These are phyloP conservation scores for Chrysolina oricalcia DNA, from an alignment of 2,888 invertebrate genomes.

Conservation along the genomic window DNA sequence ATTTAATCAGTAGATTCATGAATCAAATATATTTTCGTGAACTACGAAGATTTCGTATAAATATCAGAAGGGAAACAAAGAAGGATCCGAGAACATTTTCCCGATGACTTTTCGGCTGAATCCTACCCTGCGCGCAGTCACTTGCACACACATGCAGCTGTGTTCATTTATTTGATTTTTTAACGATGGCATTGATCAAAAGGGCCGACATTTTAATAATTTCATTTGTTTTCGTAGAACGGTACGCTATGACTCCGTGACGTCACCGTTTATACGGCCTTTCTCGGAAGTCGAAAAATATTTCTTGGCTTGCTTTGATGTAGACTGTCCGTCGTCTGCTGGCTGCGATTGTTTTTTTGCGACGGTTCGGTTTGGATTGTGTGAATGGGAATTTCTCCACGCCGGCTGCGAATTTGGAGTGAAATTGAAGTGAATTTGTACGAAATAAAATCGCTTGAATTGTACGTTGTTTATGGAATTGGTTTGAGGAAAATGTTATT, in stretches of 20 bases:
- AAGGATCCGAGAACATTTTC: neutral
- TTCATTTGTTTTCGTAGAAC: conserved; percentile 63
- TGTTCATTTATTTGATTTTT: conserved; percentile 64
- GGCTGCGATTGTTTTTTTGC: neutral
- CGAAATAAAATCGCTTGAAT: neutral
- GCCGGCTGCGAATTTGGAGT: neutral
- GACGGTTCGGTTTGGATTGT: neutral
- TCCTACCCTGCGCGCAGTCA: neutral
- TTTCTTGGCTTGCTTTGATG: conserved; percentile 26
- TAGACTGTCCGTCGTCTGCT: conserved; percentile 19
- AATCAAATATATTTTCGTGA: no score
- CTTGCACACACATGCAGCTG: conserved; percentile 51
- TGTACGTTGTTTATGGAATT: no score
- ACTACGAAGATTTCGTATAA: no score
- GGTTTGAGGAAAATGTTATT: no score
- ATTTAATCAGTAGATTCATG: no score
- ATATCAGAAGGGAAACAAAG: no score
- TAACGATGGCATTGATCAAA: conserved; percentile 64
- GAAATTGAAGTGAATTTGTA: neutral
- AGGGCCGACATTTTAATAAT: conserved; percentile 63
- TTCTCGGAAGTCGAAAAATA: conserved; percentile 33
- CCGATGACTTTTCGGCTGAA: neutral
- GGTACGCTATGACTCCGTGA: conserved; percentile 18
- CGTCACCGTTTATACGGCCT: conserved; percentile 30
- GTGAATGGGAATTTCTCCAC: conserved; percentile 13